Conservation (phyloP, 2,888 invertebrate genomes). For the Melanostoma scalare region DNA sequence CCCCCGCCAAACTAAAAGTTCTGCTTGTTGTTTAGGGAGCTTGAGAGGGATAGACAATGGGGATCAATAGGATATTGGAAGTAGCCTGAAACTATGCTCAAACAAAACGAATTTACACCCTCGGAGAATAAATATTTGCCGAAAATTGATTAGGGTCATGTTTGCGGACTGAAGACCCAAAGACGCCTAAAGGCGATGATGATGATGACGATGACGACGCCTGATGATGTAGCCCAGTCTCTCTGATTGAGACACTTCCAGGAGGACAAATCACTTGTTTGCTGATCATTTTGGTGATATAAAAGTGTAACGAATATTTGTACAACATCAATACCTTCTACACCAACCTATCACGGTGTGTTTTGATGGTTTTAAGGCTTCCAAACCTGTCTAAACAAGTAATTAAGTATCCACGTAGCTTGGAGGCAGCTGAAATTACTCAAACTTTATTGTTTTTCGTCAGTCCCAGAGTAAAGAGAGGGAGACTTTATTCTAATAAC, state of each 20-base stretch:
- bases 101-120: constrained; percentile 65
- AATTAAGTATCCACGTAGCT: constrained; percentile 51
- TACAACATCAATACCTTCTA: constrained; percentile 45
- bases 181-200: constrained; percentile 16
- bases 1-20: constrained; percentile 13
- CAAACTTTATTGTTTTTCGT: not conserved
- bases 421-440: not conserved
- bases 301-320: constrained; percentile 57
- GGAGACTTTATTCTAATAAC: constrained; percentile 48
- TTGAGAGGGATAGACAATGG: not conserved
- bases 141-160: constrained; percentile 69
- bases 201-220: constrained; percentile 6
- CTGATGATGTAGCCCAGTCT: not conserved
- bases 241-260: constrained; percentile 43
- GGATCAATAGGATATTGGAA: constrained; percentile 55
- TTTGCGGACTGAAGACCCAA: constrained; percentile 38
- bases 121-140: constrained; percentile 62
- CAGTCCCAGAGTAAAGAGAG: not conserved
- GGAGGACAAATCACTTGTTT: constrained; percentile 42
- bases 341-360: not conserved
- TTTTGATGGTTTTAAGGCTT: constrained; percentile 2
- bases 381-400: constrained; percentile 39
- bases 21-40: not conserved
- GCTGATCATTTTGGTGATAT: constrained; percentile 59
- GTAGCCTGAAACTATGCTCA: constrained; percentile 51